These are phyloP conservation scores for Brachypteracias leptosomus DNA, from an alignment of 2,113 vertebrate genomes.

Conservation along the genomic window DNA sequence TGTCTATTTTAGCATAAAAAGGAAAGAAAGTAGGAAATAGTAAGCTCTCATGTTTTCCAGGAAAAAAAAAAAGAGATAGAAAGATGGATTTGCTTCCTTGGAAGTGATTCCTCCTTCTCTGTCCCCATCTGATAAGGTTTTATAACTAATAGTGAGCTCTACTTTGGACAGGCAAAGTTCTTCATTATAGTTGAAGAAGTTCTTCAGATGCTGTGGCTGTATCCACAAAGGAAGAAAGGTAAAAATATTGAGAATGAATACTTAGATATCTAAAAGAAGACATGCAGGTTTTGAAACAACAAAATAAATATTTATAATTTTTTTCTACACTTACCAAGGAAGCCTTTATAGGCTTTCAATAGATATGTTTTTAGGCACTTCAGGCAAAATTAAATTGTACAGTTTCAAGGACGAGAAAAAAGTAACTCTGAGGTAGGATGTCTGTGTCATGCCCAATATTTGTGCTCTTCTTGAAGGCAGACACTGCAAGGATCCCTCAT, in stretches of 20 bases:
- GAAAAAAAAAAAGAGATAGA: neutral
- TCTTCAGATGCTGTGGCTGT: neutral
- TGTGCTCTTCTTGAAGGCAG: neutral
- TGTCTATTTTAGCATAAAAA: neutral
- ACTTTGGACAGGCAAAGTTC: neutral
- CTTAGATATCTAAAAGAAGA: neutral
- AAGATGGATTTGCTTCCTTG: neutral
- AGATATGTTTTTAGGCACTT: neutral
- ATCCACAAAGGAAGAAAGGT: neutral
- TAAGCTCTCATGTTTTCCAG: neutral
- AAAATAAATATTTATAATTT: neutral
- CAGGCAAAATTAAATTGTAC: neutral
- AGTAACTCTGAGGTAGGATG: neutral
- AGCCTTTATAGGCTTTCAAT: neutral
- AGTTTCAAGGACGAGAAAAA: neutral
- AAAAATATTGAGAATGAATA: neutral
- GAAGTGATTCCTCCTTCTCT: neutral
- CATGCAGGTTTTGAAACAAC: neutral
- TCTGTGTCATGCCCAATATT: neutral
- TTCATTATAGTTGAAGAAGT: neutral
- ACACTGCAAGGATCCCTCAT: neutral
- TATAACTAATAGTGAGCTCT: neutral
- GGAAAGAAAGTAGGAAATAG: neutral
- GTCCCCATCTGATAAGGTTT: neutral
- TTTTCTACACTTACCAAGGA: neutral